Percentiles rank a stretch among this genome's conserved stretches.
These are phyloP conservation scores for Drosophila seguyi DNA, from an alignment of 1,140 invertebrate genomes.

Conservation along the genomic window DNA sequence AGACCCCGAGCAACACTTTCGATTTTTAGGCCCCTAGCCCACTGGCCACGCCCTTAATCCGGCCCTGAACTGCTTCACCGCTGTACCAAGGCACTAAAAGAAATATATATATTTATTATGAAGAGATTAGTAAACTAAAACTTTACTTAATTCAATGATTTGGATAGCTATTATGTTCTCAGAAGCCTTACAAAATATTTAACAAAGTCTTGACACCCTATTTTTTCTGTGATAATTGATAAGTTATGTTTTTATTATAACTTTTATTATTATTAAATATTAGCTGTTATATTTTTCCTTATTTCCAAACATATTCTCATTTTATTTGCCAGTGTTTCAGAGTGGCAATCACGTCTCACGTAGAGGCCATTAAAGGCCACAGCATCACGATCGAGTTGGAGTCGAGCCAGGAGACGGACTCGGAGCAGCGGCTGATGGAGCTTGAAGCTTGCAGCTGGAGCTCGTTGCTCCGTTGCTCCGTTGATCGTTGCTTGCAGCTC, in stretches of 20 bases:
- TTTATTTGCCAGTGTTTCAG: constrained; percentile 15
- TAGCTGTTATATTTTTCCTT: background rate
- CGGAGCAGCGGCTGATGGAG: constrained; percentile 10
- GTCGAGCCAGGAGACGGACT: constrained; percentile 8
- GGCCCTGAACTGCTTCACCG: constrained; percentile 5
- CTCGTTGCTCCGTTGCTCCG: constrained; percentile 17
- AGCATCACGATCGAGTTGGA: constrained; percentile 68
- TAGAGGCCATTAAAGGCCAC: constrained; percentile 73
- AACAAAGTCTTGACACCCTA: no score
- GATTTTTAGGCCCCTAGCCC: constrained; percentile 45
- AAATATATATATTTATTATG: background rate
- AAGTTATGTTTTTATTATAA: no score
- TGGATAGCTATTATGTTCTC: background rate
- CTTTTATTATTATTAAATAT: background rate
- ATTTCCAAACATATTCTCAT: background rate
- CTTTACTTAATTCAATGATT: background rate
- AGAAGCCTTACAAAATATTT: background rate
- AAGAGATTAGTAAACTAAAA: background rate
- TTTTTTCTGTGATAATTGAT: background rate
- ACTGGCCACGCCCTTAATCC: constrained; percentile 43
- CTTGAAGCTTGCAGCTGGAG: constrained; percentile 24
- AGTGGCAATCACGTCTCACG: constrained; percentile 60
- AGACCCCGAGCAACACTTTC: constrained; percentile 71
- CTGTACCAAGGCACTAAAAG: background rate
- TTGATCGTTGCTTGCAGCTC: constrained; percentile 18